phyloP scores from a whole-genome alignment of 2,113 vertebrate species.

The Paratilapia polleni region DNA sequence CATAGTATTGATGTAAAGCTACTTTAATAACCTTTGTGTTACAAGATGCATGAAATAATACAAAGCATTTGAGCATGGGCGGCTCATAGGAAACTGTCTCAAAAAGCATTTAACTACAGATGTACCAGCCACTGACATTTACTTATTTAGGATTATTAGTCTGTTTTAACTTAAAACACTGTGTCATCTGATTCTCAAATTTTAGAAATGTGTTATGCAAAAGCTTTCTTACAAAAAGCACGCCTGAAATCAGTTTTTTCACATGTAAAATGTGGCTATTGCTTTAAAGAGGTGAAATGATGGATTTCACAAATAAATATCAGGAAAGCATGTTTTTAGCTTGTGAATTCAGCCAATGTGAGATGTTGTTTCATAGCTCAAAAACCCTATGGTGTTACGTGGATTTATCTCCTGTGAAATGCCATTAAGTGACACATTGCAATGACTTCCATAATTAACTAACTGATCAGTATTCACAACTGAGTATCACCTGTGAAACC shows the following conservation, averaged over 20 bases:
- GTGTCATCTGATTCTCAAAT: not conserved
- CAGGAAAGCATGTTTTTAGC: not conserved
- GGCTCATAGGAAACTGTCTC: not conserved
- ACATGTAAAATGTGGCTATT: not conserved
- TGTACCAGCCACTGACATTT: not conserved
- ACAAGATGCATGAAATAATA: conserved; percentile 6
- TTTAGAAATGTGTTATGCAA: not conserved
- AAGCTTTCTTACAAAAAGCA: not conserved
- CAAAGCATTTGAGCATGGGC: not conserved
- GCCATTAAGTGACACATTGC: not conserved
- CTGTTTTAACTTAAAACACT: not conserved
- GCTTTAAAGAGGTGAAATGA: not conserved
- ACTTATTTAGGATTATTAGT: not conserved
- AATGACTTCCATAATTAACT: not conserved
- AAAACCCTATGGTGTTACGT: not conserved
- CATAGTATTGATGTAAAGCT: not conserved
- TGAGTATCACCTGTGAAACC: not conserved
- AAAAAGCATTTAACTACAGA: not conserved
- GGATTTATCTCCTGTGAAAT: not conserved
- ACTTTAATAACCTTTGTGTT: conserved; percentile 2
- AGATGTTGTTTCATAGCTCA: not conserved
- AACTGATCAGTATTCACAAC: not conserved
- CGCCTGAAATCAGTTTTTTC: not conserved
- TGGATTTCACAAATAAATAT: not conserved
- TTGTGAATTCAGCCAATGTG: not conserved